Conservation (phyloP, 2,888 invertebrate species). For the Lycaena phlaeas region DNA sequence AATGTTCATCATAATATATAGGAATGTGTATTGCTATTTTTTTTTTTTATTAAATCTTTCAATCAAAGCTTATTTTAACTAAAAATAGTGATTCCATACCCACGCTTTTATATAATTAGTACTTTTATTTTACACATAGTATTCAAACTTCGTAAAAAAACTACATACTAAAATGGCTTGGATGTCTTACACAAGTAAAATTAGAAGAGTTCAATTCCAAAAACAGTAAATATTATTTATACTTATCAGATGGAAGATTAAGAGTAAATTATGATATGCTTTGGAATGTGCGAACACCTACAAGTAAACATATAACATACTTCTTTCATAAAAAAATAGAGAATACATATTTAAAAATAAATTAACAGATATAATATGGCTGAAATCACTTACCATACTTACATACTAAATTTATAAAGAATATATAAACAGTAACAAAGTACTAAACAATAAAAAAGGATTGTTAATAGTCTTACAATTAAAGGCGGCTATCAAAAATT, state of each 20-base stretch:
- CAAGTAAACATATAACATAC: too few relatives aligned
- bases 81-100: background rate
- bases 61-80: background rate
- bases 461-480: too few relatives aligned
- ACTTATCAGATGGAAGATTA: background rate
- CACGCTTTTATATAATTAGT: background rate
- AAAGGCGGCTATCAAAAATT: too few relatives aligned
- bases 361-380: conserved; percentile 5
- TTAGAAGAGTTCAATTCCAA: background rate
- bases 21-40: too few relatives aligned
- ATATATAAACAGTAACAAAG: conserved; percentile 1
- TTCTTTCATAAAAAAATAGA: conserved; percentile 4
- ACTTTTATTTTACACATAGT: background rate
- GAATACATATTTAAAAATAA: background rate
- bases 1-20: background rate
- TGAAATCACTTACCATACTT: background rate
- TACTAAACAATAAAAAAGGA: background rate
- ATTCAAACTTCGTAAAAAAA: conserved; percentile 1
- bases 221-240: background rate
- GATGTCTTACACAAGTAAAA: background rate
- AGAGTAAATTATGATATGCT: background rate
- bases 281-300: conserved; percentile 1
- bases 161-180: conserved; percentile 5
- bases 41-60: background rate
- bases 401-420: background rate